These are phyloP conservation scores for Synanthedon myopaeformis DNA, from an alignment of 2,888 invertebrate species.

Conservation along the genomic window DNA sequence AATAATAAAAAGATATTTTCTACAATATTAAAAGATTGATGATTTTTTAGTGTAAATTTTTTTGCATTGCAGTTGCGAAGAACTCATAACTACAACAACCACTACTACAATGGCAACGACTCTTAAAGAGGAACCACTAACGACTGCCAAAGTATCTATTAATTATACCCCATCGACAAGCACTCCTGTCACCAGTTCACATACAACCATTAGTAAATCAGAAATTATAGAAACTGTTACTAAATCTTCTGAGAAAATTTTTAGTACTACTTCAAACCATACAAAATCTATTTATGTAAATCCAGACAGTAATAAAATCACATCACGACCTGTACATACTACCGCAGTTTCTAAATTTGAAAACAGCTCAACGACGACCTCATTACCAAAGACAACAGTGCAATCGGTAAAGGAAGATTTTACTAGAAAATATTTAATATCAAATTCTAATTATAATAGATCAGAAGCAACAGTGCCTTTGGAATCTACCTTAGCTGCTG, in stretches of 20 bases:
- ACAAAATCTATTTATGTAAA: background rate
- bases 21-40: too few species aligned
- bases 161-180: slow-evolving; percentile 14
- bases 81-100: slow-evolving; percentile 38
- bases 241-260: slow-evolving; percentile 24
- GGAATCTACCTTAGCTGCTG: background rate
- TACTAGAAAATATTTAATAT: background rate
- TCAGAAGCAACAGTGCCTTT: background rate
- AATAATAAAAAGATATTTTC: too few species aligned
- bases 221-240: slow-evolving; percentile 7
- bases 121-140: slow-evolving; percentile 45
- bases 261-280: slow-evolving; percentile 4
- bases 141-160: slow-evolving; percentile 32
- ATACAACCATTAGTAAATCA: background rate
- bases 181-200: background rate
- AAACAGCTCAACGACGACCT: background rate
- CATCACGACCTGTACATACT: background rate
- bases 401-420: background rate
- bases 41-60: too few species aligned
- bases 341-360: background rate
- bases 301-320: background rate
- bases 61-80: slow-evolving; percentile 48
- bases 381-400: background rate
- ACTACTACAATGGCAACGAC: slow-evolving; percentile 21
- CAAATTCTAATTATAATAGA: background rate